Percentiles rank a stretch among this genome's conserved stretches.
Evolutionary conservation across 1,140 invertebrate species (phyloP).

Genomic region (Ceratina calcarata): DNA sequence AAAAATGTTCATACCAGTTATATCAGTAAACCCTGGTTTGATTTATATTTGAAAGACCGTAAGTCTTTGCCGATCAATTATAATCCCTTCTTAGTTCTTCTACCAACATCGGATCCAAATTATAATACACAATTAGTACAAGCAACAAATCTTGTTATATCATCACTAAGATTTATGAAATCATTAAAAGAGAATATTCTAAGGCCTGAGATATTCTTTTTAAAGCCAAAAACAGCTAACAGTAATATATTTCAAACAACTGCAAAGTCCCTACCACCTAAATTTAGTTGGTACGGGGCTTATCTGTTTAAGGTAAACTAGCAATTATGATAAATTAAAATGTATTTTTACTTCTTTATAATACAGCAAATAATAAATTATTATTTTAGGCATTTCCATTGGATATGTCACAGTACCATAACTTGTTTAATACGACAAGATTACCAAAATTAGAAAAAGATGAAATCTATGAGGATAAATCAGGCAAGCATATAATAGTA

Average conservation of each 20-base stretch:
- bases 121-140: constrained; percentile 92
- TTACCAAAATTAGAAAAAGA: constrained; percentile 92
- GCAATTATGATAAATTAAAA: background rate
- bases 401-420: constrained; percentile 98
- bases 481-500: constrained; percentile 90
- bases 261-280: constrained; percentile 87
- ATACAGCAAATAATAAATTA: background rate
- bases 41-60: constrained; percentile 95
- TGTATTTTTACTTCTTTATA: too few species aligned
- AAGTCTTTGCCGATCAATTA: constrained; percentile 94
- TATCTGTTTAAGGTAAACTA: constrained; percentile 90
- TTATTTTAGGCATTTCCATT: constrained; percentile 90
- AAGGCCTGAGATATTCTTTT: constrained; percentile 97
- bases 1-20: constrained; percentile 96
- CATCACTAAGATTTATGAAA: constrained; percentile 93
- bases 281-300: constrained; percentile 93
- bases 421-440: constrained; percentile 92
- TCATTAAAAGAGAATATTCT: constrained; percentile 89
- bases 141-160: constrained; percentile 94
- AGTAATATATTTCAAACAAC: constrained; percentile 88
- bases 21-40: constrained; percentile 96
- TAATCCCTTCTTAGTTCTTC: constrained; percentile 94
- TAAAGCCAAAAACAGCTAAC: constrained; percentile 95
- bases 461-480: constrained; percentile 83
- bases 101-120: constrained; percentile 86